A percentile compares a stretch with the other conserved stretches of the same genome.
Evolutionary conservation across 2,797 vertebrate species (phyloP).

Genomic region (Ispidina lecontei): DNA sequence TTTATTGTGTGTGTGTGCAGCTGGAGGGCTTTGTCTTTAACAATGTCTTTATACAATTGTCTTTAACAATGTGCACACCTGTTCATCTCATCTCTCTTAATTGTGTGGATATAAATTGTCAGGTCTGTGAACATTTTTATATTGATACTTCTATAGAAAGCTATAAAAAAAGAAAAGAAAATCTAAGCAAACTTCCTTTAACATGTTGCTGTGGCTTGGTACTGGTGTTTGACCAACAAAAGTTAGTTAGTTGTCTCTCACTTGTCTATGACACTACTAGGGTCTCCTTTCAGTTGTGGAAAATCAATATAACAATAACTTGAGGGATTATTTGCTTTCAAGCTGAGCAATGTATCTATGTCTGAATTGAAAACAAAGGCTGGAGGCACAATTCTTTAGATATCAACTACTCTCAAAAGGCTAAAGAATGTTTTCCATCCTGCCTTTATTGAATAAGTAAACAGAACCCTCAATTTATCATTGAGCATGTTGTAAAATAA

Average conservation of each 20-base stretch:
- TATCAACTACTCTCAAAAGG: neutral
- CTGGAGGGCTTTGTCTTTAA: neutral
- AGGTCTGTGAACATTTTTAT: neutral
- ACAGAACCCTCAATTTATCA: neutral
- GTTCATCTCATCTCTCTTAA: neutral
- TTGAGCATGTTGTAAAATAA: neutral
- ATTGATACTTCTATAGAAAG: neutral
- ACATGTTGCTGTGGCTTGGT: neutral
- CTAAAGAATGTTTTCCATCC: neutral
- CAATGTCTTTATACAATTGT: accelerated
- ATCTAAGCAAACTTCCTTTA: neutral
- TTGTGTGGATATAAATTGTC: neutral
- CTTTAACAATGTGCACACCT: neutral
- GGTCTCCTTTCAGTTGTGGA: neutral
- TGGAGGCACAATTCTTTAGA: neutral
- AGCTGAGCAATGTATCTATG: neutral
- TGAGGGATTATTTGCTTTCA: neutral
- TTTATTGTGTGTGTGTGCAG: neutral
- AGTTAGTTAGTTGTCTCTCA: neutral
- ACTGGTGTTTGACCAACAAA: neutral
- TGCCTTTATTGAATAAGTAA: neutral
- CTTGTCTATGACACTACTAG: neutral
- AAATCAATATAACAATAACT: neutral
- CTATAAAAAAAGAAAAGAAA: neutral
- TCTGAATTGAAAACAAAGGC: neutral